phyloP scores from a whole-genome alignment of 2,888 invertebrate species.

The Cactoblastis cactorum region DNA sequence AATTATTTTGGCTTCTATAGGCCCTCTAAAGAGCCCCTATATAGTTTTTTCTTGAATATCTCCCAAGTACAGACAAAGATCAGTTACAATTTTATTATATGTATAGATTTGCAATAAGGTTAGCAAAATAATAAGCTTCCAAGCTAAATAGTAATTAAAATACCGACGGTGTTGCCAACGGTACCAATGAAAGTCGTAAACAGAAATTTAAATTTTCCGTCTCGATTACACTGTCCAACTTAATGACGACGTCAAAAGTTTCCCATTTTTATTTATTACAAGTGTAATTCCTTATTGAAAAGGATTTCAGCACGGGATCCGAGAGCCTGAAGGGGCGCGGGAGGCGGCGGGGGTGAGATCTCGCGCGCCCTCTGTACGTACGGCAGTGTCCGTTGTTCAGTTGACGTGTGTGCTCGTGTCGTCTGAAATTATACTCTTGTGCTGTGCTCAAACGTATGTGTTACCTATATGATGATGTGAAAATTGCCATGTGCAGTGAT shows the following conservation, averaged over 20 bases:
- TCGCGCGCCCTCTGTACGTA: conserved; percentile 1
- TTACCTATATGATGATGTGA: conserved; percentile 28
- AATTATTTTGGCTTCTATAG: too few species aligned
- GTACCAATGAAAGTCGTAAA: not conserved
- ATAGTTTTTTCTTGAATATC: too few species aligned
- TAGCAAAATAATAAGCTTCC: too few species aligned
- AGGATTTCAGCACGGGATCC: conserved; percentile 16
- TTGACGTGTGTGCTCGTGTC: conserved; percentile 2
- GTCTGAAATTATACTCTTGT: not conserved
- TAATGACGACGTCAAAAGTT: conserved; percentile 12
- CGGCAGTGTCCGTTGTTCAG: conserved; percentile 7
- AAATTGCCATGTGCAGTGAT: conserved; percentile 41
- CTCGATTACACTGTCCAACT: conserved; percentile 4
- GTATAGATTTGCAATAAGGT: too few species aligned
- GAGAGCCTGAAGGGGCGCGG: not conserved
- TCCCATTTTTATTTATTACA: conserved; percentile 14
- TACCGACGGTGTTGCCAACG: too few species aligned
- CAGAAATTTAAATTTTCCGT: conserved; percentile 8
- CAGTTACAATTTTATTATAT: too few species aligned
- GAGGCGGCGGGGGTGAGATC: conserved; percentile 6
- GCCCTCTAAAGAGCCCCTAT: too few species aligned
- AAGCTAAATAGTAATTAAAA: too few species aligned
- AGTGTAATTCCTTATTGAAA: conserved; percentile 20
- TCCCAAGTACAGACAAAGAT: too few species aligned
- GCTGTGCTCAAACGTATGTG: conserved; percentile 5